A percentile compares a stretch with the other conserved stretches of the same genome.
phyloP scores from a whole-genome alignment of 2,888 invertebrate genomes.

The Flabesymbios commensalis region DNA sequence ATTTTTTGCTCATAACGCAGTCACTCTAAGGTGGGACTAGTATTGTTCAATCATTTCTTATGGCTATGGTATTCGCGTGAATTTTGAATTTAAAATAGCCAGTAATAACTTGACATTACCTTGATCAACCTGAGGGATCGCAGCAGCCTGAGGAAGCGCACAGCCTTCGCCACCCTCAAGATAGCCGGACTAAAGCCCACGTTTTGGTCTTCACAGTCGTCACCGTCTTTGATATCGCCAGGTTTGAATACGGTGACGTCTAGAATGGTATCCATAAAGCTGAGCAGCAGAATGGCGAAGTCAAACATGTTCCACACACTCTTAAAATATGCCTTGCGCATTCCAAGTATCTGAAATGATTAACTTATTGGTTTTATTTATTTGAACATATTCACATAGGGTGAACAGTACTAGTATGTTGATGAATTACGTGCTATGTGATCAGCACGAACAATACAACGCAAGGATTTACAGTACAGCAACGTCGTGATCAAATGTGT shows the following conservation, averaged over 20 bases:
- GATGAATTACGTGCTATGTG: neutral
- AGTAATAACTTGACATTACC: too few species aligned
- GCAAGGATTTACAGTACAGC: neutral
- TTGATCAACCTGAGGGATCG: conserved; percentile 45
- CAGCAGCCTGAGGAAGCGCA: conserved; percentile 40
- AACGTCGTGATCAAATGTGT: too few species aligned
- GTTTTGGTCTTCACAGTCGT: neutral
- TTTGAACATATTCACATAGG: too few species aligned
- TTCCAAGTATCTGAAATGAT: conserved; percentile 39
- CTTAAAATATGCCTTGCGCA: conserved; percentile 61
- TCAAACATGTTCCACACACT: conserved; percentile 69
- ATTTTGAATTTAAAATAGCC: too few species aligned
- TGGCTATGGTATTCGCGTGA: too few species aligned
- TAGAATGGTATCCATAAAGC: conserved; percentile 62
- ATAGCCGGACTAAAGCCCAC: conserved; percentile 21
- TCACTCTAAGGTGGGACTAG: too few species aligned
- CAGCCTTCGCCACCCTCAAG: conserved; percentile 33
- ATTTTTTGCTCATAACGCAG: too few species aligned
- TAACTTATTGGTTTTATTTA: too few species aligned
- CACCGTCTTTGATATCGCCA: conserved; percentile 9
- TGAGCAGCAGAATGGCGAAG: conserved; percentile 65
- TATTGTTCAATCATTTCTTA: too few species aligned
- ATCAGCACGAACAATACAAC: neutral
- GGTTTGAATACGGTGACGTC: conserved; percentile 48
- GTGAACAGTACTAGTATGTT: too few species aligned